These are phyloP conservation scores for Strix uralensis DNA, from an alignment of 2,113 vertebrate genomes.

Conservation along the genomic window DNA sequence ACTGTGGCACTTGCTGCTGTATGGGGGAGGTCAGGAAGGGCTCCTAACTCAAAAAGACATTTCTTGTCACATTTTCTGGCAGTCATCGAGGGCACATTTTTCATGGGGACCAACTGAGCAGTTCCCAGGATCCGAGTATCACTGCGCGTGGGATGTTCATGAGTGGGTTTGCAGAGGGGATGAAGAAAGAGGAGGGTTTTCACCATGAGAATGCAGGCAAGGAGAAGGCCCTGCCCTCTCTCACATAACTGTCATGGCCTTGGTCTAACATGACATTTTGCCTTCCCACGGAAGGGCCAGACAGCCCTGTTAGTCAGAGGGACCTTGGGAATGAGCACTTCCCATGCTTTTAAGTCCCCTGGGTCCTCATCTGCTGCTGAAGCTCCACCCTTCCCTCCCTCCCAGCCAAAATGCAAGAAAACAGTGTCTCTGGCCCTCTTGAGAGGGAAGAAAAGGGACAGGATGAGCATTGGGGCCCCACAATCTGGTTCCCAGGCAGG, in stretches of 20 bases:
- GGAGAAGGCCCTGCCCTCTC: neutral
- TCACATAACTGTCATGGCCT: neutral
- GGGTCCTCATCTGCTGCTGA: neutral
- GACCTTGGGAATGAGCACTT: neutral
- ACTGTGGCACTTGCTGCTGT: neutral
- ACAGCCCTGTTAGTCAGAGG: neutral
- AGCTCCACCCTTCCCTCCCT: neutral
- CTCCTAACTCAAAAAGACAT: neutral
- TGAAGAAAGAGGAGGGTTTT: neutral
- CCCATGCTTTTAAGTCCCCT: neutral
- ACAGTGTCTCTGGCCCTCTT: neutral
- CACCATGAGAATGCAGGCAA: neutral
- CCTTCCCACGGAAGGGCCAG: neutral
- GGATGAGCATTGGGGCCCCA: accelerated
- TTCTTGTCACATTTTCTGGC: neutral
- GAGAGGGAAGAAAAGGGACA: neutral
- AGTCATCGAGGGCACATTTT: neutral
- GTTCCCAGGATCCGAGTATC: neutral
- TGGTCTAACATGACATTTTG: neutral
- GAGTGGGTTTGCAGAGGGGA: neutral
- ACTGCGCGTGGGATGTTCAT: accelerated
- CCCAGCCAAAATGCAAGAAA: neutral
- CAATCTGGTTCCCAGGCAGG: neutral
- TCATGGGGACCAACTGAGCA: neutral
- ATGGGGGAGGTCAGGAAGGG: accelerated